A percentile compares a stretch with the other conserved stretches of the same genome.
Conservation (phyloP, 2,888 invertebrate genomes). For the Oscheius sp. region DNA sequence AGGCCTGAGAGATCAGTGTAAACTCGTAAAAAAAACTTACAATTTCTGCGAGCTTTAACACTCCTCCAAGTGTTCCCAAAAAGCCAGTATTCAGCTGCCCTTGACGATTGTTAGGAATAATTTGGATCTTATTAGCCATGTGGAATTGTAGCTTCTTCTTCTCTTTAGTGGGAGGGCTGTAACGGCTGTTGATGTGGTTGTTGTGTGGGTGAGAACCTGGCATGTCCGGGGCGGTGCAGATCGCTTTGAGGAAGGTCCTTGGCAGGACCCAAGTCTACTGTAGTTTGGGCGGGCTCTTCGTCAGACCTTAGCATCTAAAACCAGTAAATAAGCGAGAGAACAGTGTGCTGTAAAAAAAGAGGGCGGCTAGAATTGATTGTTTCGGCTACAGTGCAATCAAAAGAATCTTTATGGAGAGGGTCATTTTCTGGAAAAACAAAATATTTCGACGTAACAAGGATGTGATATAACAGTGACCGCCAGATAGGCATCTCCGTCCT, state of each 20-base stretch:
- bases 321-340: neutral
- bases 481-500: slow-evolving; percentile 22
- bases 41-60: slow-evolving; percentile 67
- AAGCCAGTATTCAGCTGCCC: slow-evolving; percentile 68
- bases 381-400: neutral
- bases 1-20: slow-evolving; percentile 76
- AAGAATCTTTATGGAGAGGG: neutral
- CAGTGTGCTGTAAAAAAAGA: neutral
- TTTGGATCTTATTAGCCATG: slow-evolving; percentile 61
- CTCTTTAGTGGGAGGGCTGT: slow-evolving; percentile 33
- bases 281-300: slow-evolving; percentile 36
- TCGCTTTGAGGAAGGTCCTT: slow-evolving; percentile 35
- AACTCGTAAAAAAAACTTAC: slow-evolving; percentile 70
- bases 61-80: slow-evolving; percentile 65
- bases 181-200: slow-evolving; percentile 4
- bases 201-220: slow-evolving; percentile 17
- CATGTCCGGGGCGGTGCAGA: slow-evolving; percentile 26
- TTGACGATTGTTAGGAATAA: slow-evolving; percentile 66
- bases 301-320: slow-evolving; percentile 41
- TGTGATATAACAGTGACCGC: slow-evolving; percentile 3
- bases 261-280: slow-evolving; percentile 50
- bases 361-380: slow-evolving; percentile 8
- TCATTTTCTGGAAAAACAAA: neutral
- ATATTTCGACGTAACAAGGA: too few relatives aligned
- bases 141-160: slow-evolving; percentile 63